These are phyloP conservation scores for Unio pictorum DNA, from an alignment of 2,888 invertebrate genomes.

Conservation along the genomic window DNA sequence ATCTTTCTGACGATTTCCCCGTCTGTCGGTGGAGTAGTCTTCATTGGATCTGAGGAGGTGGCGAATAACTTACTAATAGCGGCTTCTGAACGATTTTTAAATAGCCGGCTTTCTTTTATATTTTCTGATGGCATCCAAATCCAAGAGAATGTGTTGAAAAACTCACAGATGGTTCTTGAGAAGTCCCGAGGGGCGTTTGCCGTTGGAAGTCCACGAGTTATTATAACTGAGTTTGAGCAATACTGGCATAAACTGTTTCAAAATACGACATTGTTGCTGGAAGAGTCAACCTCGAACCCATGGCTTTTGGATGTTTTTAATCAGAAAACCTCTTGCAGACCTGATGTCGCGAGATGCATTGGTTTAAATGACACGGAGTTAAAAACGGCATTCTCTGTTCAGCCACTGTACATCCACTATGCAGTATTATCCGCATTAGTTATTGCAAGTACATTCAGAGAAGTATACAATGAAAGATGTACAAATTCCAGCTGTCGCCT, in stretches of 20 bases:
- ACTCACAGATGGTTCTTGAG: neutral
- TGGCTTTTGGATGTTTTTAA: slow-evolving; percentile 12
- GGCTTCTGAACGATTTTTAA: neutral
- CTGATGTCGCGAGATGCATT: too few relatives aligned
- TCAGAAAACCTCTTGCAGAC: slow-evolving; percentile 1
- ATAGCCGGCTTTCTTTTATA: slow-evolving; percentile 4
- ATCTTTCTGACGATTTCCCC: slow-evolving; percentile 2
- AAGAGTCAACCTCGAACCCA: slow-evolving; percentile 9
- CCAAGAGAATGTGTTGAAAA: neutral
- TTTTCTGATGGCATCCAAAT: slow-evolving; percentile 4
- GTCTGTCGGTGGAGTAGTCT: slow-evolving; percentile 10
- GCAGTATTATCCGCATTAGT: slow-evolving; percentile 25
- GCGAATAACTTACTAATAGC: slow-evolving; percentile 10
- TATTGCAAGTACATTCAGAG: slow-evolving; percentile 19
- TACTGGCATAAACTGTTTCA: slow-evolving; percentile 11
- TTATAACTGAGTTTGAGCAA: slow-evolving; percentile 3
- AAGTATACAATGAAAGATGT: slow-evolving; percentile 6
- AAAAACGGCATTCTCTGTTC: slow-evolving; percentile 2
- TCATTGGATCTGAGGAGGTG: slow-evolving; percentile 7
- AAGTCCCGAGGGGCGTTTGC: slow-evolving; percentile 6
- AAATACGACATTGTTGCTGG: slow-evolving; percentile 6
- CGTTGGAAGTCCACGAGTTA: slow-evolving; percentile 3
- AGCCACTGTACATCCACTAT: slow-evolving; percentile 27
- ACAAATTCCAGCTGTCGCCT: neutral
- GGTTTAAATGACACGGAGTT: neutral